Conservation (phyloP, 2,888 invertebrate genomes). For the Cerastis leucographa region DNA sequence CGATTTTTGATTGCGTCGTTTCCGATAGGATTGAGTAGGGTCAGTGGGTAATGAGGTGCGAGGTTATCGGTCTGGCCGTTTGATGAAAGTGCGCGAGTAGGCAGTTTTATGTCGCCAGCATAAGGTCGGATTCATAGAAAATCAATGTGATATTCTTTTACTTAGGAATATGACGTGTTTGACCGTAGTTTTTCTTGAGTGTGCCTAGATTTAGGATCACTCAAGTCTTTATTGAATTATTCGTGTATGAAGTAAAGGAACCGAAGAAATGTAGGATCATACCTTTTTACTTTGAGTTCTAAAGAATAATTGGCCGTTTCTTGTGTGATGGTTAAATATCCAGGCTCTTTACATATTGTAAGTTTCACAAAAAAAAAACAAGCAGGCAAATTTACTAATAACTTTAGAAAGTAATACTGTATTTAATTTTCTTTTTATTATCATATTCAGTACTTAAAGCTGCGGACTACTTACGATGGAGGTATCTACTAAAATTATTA, state of each 20-base stretch:
- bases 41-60: constrained; percentile 62
- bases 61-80: constrained; percentile 53
- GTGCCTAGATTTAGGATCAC: constrained; percentile 19
- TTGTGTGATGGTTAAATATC: constrained; percentile 28
- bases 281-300: constrained; percentile 14
- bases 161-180: constrained; percentile 41
- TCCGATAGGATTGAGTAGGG: constrained; percentile 61
- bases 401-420: neutral
- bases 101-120: constrained; percentile 49
- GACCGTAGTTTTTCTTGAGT: constrained; percentile 50
- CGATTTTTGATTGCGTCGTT: constrained; percentile 69
- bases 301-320: constrained; percentile 8
- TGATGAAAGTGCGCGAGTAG: constrained; percentile 36
- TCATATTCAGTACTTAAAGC: constrained; percentile 16
- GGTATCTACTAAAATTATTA: neutral
- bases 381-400: neutral
- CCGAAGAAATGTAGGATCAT: constrained; percentile 19
- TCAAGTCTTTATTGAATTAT: constrained; percentile 40
- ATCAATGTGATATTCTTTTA: constrained; percentile 39
- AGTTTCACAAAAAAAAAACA: neutral
- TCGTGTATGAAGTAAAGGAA: neutral
- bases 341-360: neutral
- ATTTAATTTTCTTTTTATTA: constrained; percentile 7
- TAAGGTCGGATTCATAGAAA: constrained; percentile 51
- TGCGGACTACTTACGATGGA: neutral